Evolutionary conservation across 2,797 vertebrate species (phyloP).

Genomic region (Meriones psammophilus): DNA sequence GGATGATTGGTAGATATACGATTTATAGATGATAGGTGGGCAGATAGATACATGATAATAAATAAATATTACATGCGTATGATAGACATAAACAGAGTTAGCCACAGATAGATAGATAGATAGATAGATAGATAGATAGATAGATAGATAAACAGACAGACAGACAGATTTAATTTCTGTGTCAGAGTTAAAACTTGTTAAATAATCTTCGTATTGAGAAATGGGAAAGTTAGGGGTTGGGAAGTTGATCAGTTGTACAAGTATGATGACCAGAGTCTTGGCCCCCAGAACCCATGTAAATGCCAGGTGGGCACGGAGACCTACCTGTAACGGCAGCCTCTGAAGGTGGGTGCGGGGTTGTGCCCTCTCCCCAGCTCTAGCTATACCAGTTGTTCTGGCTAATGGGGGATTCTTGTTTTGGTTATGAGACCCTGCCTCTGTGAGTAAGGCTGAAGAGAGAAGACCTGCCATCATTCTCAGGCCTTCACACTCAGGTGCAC

Average conservation of each 20-base stretch:
- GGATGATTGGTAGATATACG: not conserved
- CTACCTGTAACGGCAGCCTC: not conserved
- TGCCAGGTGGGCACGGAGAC: not conserved
- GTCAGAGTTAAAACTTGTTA: not conserved
- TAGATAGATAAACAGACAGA: not conserved
- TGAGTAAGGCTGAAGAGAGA: too few relatives aligned
- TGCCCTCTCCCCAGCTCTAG: not conserved
- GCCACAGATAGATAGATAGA: not conserved
- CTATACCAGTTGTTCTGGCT: not conserved
- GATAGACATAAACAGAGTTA: not conserved
- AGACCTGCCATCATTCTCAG: not conserved
- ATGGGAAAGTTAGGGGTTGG: not conserved
- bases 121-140: not conserved
- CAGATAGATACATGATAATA: not conserved
- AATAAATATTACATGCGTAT: not conserved
- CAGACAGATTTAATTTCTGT: not conserved
- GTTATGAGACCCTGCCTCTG: not conserved
- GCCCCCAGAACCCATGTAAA: not conserved
- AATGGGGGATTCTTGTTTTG: not conserved
- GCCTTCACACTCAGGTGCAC: not conserved
- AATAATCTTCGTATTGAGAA: conserved; percentile 14
- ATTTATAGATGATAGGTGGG: not conserved
- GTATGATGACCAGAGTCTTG: not conserved
- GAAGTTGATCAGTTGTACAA: not conserved
- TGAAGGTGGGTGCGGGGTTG: not conserved